A percentile compares a stretch with the other conserved stretches of the same genome.
These are phyloP conservation scores for Papilio demoleus DNA, from an alignment of 2,888 invertebrate species.

Conservation along the genomic window DNA sequence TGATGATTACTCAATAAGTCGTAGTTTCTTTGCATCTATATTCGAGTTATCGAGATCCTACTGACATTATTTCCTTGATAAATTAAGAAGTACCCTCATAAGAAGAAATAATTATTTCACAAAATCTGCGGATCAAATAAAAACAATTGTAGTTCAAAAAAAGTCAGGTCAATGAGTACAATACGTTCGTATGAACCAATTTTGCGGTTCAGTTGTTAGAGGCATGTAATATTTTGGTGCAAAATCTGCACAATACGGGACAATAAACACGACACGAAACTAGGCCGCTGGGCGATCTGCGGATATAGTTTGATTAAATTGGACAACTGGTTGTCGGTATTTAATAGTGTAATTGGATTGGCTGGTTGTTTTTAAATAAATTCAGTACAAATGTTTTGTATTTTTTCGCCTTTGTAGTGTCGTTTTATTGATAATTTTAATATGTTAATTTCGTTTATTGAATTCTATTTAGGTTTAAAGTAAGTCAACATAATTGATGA, in stretches of 20 bases:
- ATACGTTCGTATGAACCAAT: conserved; percentile 24
- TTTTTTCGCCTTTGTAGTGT: no score
- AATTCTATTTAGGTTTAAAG: no score
- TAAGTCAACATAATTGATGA: no score
- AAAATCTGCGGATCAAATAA: not conserved
- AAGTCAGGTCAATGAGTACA: conserved; percentile 22
- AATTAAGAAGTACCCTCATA: no score
- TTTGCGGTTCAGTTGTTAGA: conserved; percentile 25
- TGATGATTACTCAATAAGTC: no score
- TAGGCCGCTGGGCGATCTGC: not conserved
- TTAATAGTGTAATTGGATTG: not conserved
- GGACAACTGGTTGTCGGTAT: not conserved
- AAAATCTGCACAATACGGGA: conserved; percentile 22
- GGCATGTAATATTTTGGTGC: conserved; percentile 7
- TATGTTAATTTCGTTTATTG: no score
- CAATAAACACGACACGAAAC: conserved; percentile 22
- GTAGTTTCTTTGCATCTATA: no score
- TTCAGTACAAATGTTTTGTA: not conserved
- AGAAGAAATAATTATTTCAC: no score
- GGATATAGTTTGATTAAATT: conserved; percentile 16
- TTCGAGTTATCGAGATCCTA: no score
- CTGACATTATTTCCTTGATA: no score
- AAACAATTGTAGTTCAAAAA: conserved; percentile 8
- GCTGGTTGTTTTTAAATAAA: not conserved
- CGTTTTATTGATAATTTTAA: no score